A percentile compares a stretch with the other conserved stretches of the same genome.
Conservation (phyloP, 2,113 vertebrate species). For the Pongo abelii region DNA sequence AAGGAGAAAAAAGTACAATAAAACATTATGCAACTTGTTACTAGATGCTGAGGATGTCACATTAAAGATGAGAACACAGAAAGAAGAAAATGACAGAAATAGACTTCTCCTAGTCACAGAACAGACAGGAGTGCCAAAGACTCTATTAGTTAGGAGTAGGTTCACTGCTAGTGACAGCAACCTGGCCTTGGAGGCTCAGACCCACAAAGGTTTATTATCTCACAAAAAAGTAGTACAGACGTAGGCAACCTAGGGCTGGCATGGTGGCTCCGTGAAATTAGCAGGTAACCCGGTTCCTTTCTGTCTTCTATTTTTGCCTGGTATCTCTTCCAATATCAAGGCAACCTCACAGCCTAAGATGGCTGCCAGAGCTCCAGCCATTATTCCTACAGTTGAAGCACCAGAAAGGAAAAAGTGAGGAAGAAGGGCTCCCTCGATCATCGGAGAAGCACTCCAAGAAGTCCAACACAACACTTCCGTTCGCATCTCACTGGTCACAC, state of each 20-base stretch:
- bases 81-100: rapidly evolving
- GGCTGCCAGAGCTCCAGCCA: neutral
- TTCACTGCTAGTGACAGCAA: neutral
- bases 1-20: neutral
- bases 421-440: neutral
- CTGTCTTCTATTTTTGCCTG: neutral
- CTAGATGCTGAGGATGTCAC: neutral
- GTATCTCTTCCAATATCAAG: neutral
- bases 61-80: neutral
- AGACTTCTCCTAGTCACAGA: neutral
- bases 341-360: neutral
- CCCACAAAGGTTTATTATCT: neutral
- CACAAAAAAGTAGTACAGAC: neutral
- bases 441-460: neutral
- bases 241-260: neutral
- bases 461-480: neutral
- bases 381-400: neutral
- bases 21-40: neutral
- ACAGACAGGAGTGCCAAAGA: neutral
- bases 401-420: neutral
- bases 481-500: neutral
- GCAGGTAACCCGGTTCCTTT: neutral
- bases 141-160: rapidly evolving
- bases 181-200: neutral
- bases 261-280: neutral